These are phyloP conservation scores for Mercenaria mercenaria DNA, from an alignment of 1,140 invertebrate genomes.

Conservation along the genomic window DNA sequence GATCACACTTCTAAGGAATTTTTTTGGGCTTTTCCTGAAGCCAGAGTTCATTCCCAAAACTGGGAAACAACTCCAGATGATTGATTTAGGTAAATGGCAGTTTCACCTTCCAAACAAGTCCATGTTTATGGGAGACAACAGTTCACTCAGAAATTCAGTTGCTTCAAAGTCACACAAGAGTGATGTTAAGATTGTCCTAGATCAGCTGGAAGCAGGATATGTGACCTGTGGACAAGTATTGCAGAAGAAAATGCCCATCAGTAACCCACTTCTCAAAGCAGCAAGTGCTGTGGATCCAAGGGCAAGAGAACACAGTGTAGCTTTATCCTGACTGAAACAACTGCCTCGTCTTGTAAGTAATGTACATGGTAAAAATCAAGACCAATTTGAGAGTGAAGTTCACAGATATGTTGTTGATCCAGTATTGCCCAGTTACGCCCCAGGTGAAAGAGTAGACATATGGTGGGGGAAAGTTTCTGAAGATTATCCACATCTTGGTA, in stretches of 20 bases:
- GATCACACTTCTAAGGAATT: background rate
- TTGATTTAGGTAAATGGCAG: background rate
- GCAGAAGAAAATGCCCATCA: background rate
- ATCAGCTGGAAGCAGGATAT: slow-evolving; percentile 23
- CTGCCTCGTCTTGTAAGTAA: background rate
- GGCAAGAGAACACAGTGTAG: background rate
- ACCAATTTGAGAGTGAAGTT: slow-evolving; percentile 3
- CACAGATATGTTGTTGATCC: background rate
- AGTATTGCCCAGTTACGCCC: background rate
- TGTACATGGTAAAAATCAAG: background rate
- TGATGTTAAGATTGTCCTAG: slow-evolving; percentile 26
- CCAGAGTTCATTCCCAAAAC: slow-evolving; percentile 10
- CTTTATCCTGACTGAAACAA: slow-evolving; percentile 15
- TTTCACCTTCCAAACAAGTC: background rate
- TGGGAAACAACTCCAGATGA: background rate
- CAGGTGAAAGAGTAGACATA: background rate
- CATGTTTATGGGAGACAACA: slow-evolving; percentile 30
- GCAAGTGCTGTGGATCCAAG: slow-evolving; percentile 25
- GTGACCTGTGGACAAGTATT: background rate
- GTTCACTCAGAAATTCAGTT: background rate
- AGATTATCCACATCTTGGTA: slow-evolving; percentile 19
- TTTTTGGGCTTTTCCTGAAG: slow-evolving; percentile 14
- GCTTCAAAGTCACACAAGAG: background rate
- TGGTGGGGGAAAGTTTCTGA: slow-evolving; percentile 10
- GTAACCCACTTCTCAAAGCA: background rate